Evolutionary conservation across 2,888 invertebrate species (phyloP).

Genomic region (Drosophila barbarae): DNA sequence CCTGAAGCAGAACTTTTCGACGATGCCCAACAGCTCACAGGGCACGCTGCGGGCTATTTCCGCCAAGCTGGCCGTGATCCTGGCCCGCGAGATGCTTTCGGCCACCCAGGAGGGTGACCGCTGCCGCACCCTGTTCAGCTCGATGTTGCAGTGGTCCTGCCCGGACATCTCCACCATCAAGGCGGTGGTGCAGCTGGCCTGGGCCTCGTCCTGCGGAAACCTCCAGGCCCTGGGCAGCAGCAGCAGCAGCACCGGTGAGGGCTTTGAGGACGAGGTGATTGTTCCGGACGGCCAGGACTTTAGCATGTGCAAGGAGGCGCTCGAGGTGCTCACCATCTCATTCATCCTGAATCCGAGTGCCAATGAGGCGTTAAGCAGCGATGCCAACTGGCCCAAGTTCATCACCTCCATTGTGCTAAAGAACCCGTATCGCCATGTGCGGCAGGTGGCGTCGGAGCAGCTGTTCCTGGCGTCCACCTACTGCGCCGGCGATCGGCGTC

Average conservation of each 20-base stretch:
- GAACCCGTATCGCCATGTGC: constrained; percentile 86
- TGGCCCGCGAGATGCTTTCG: constrained; percentile 85
- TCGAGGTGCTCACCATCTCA: constrained; percentile 94
- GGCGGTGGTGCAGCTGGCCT: constrained; percentile 87
- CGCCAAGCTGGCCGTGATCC: constrained; percentile 88
- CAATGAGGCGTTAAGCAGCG: constrained; percentile 89
- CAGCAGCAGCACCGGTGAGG: constrained; percentile 81
- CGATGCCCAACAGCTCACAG: constrained; percentile 90
- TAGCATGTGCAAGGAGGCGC: constrained; percentile 91
- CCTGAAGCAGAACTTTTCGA: constrained; percentile 90
- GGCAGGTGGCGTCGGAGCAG: constrained; percentile 79
- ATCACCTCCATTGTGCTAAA: constrained; percentile 92
- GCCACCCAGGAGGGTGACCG: constrained; percentile 81
- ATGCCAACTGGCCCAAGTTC: constrained; percentile 92
- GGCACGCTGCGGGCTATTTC: constrained; percentile 91
- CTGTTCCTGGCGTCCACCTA: constrained; percentile 79
- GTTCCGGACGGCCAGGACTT: constrained; percentile 85
- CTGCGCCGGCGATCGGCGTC: constrained; percentile 79
- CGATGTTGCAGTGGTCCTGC: constrained; percentile 84
- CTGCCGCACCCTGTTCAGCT: constrained; percentile 81
- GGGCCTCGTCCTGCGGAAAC: constrained; percentile 88
- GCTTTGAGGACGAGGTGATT: constrained; percentile 79
- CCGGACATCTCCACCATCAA: constrained; percentile 87
- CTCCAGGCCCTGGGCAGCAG: constrained; percentile 84
- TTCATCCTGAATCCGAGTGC: constrained; percentile 93